These are phyloP conservation scores for Porites evermanni DNA, from an alignment of 92 coral and sea anemone genomes.

Conservation along the genomic window DNA sequence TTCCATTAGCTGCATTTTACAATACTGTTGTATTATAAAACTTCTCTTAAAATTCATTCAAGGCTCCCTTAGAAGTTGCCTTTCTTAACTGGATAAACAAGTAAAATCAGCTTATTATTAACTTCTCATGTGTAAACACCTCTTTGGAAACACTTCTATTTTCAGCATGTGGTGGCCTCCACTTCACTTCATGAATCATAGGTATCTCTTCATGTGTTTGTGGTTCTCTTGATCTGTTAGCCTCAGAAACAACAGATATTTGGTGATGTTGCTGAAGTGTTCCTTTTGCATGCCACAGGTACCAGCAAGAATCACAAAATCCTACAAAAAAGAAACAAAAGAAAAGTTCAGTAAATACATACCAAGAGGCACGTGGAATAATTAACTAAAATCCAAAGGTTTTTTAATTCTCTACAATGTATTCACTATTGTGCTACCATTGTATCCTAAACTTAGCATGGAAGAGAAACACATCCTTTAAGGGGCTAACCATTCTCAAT, in stretches of 20 bases:
- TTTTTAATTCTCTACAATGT: too few relatives aligned
- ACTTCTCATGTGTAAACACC: background rate
- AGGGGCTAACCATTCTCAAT: too few relatives aligned
- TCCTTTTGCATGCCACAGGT: conserved; percentile 27
- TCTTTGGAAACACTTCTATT: background rate
- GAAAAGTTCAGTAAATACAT: background rate
- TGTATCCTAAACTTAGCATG: too few relatives aligned
- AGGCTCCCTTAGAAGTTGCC: too few relatives aligned
- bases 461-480: too few relatives aligned
- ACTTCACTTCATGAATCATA: conserved; percentile 5
- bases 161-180: background rate
- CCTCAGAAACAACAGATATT: background rate
- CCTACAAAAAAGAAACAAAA: background rate
- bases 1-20: too few relatives aligned
- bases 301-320: conserved; percentile 32
- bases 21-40: too few relatives aligned
- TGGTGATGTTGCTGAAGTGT: conserved; percentile 6
- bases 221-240: conserved; percentile 1
- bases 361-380: background rate
- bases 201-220: conserved; percentile 24
- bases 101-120: background rate
- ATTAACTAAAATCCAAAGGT: too few relatives aligned
- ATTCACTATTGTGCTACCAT: too few relatives aligned
- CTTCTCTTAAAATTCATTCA: too few relatives aligned
- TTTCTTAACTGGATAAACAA: background rate